Conservation (phyloP, 1,140 invertebrate genomes). For the Drosophila malerkotliana region DNA sequence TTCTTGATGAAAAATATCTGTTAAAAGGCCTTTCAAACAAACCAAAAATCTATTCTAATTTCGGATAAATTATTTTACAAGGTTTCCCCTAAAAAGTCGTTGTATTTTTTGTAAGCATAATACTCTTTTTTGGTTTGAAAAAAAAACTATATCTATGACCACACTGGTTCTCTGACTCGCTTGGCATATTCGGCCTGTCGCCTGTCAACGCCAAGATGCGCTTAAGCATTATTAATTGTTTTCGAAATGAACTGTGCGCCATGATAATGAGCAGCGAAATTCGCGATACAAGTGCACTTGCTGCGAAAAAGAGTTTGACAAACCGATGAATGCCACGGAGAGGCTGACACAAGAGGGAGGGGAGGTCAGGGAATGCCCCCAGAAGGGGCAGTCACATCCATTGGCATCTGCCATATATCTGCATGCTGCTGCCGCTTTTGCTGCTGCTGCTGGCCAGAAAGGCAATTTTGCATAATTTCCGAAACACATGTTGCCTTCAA, state of each 20-base stretch:
- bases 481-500: constrained; percentile 83
- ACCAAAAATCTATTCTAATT: too few relatives aligned
- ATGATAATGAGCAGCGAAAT: constrained; percentile 79
- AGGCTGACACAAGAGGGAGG: background rate
- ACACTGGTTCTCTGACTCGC: constrained; percentile 33
- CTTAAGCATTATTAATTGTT: constrained; percentile 81
- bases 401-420: constrained; percentile 42
- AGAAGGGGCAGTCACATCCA: constrained; percentile 49
- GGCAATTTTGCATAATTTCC: constrained; percentile 83
- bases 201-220: constrained; percentile 77
- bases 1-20: too few relatives aligned
- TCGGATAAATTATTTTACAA: too few relatives aligned
- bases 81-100: background rate
- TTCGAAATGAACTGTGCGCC: constrained; percentile 75
- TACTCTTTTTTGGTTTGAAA: background rate
- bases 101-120: background rate
- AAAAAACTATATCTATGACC: constrained; percentile 31
- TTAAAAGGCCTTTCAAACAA: too few relatives aligned
- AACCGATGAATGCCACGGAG: constrained; percentile 35
- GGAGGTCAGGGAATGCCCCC: background rate
- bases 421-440: constrained; percentile 13
- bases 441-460: constrained; percentile 51
- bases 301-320: constrained; percentile 39
- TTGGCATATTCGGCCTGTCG: constrained; percentile 43
- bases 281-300: constrained; percentile 60